Evolutionary conservation across 2,113 vertebrate species (phyloP).

Genomic region (Calonectris borealis): DNA sequence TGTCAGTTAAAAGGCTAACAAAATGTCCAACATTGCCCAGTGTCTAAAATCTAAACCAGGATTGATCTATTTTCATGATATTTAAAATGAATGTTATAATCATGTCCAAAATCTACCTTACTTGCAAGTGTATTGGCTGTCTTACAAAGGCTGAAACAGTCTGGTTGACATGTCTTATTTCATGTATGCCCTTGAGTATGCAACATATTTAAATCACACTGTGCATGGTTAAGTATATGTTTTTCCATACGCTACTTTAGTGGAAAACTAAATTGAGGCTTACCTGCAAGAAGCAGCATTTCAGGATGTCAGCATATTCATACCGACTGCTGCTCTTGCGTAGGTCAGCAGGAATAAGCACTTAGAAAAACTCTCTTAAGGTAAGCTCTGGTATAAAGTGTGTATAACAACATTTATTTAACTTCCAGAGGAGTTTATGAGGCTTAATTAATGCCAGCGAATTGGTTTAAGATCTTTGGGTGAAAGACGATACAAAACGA

Average conservation of each 20-base stretch:
- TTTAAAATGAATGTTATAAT: not conserved
- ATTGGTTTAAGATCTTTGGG: not conserved
- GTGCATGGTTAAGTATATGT: not conserved
- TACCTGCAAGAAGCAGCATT: slow-evolving; percentile 5
- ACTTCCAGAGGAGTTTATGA: not conserved
- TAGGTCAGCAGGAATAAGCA: not conserved
- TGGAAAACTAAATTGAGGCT: slow-evolving; percentile 18
- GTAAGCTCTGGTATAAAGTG: not conserved
- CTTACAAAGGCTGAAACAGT: not conserved
- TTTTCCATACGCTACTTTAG: not conserved
- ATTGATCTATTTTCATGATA: not conserved
- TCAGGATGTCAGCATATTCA: slow-evolving; percentile 22
- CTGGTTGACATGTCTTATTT: not conserved
- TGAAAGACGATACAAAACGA: not conserved
- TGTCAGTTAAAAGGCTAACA: not conserved
- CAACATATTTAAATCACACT: not conserved
- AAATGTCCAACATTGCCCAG: not conserved
- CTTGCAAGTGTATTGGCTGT: not conserved
- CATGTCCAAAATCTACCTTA: not conserved
- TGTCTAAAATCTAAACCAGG: not conserved
- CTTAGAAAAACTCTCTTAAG: not conserved
- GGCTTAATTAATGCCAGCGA: not conserved
- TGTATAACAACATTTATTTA: not conserved
- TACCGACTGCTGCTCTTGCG: not conserved
- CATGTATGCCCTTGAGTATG: not conserved